Base-by-base conservation (phyloP, 2,888 invertebrate genomes). In the Malthinus flaveolus region DNA sequence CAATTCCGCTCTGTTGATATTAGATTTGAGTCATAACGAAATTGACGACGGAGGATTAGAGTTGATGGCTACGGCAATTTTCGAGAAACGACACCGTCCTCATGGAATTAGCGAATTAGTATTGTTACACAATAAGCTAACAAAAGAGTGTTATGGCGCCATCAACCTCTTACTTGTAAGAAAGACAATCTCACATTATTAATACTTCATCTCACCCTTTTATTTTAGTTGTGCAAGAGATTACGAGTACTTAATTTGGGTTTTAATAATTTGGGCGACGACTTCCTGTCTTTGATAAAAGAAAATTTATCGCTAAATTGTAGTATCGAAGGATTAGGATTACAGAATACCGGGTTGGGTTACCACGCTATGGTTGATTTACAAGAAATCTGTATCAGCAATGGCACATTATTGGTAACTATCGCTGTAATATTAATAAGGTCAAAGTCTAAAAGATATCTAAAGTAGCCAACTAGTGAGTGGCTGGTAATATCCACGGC, bases 1-100 rank as follows among this genome's bases (percentile, higher is more conserved):
- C n/a, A 42, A 42, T 2, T 15, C 13, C n/a, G 9, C 13, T n/a
- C 39, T 42, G 13, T 15, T 9, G 6, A 42, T 42, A 42, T 7
- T 42, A 9, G 39, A 42, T 42, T n/a, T 42, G 23, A 42, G 39
- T 42, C 23, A 42, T n/a, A 42, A 42, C 23, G 15, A 42, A 42
- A 15, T 42, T n/a, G 39, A 42, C n/a, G 39, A 42, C 15, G 9
- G 1, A 9, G 39, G 39, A 11, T 42, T 42, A 13, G 13, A 15
- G 23, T 15, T 42, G 39, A 12, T 42, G 13, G 13, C 12, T 42
- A 42, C 13, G 5, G 39, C 15, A 1, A 42, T 42, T 42, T 42
- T 15, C 12, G 23, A 42, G 6, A 15, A 23, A 42, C 15, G 23
- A 6, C n/a, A 13, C 1, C 39, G 23, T 42, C n/a, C 39, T n/a